phyloP scores from a whole-genome alignment of 2,797 vertebrate genomes.

The Cyclura pinguis region DNA sequence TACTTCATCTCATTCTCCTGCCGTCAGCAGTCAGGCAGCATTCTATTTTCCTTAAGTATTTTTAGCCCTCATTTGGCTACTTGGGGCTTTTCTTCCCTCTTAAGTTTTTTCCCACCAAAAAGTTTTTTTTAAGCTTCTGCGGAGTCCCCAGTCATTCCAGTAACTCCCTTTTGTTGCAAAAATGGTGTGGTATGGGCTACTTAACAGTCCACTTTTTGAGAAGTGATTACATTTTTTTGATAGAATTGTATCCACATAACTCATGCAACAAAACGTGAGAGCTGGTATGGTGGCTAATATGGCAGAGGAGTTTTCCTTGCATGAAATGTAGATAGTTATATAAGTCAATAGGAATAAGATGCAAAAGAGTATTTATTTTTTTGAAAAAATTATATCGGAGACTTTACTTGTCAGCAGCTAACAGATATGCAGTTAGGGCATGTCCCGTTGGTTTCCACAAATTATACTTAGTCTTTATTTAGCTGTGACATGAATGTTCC shows the following conservation, averaged over 20 bases:
- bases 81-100: too few species aligned
- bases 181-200: neutral
- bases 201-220: neutral
- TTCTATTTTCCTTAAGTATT: too few species aligned
- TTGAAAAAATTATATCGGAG: neutral
- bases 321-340: neutral
- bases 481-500: constrained; percentile 14
- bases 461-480: constrained; percentile 23
- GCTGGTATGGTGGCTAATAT: neutral
- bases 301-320: neutral
- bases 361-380: neutral
- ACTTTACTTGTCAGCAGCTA: constrained; percentile 6
- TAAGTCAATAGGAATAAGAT: constrained; percentile 1
- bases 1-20: too few species aligned
- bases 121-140: too few species aligned
- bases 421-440: neutral
- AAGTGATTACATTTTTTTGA: neutral
- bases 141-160: too few species aligned
- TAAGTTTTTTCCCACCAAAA: too few species aligned
- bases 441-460: constrained; percentile 20
- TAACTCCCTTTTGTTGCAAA: neutral
- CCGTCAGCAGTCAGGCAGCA: too few species aligned
- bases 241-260: neutral
- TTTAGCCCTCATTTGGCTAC: too few species aligned
- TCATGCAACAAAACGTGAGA: neutral